Conservation (phyloP, 2,113 vertebrate species). For the Sigmodon hispidus region DNA sequence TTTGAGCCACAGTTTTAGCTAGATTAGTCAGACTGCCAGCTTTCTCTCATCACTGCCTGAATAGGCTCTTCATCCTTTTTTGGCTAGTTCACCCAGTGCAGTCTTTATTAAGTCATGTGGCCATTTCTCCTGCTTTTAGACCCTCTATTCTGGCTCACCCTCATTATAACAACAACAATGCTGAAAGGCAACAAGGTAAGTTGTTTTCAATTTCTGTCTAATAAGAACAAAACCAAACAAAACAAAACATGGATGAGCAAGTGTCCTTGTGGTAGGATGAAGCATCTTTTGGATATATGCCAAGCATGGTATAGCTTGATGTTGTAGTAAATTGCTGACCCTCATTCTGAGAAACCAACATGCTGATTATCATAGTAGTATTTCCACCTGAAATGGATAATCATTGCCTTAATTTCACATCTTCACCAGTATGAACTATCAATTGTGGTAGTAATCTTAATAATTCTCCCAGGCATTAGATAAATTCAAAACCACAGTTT, state of each 20-base stretch:
- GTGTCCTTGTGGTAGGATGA: neutral
- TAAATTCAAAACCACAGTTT: no score
- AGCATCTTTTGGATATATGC: neutral
- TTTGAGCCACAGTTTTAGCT: no score
- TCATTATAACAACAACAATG: no score
- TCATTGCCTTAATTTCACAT: neutral
- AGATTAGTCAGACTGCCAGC: no score
- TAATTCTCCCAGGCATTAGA: no score
- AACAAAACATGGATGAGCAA: neutral
- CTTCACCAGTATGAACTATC: neutral
- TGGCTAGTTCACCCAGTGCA: no score
- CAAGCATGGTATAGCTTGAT: neutral
- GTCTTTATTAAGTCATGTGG: no score
- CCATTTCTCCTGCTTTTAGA: no score
- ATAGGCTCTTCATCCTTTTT: no score
- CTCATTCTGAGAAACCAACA: neutral
- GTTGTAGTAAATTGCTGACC: neutral
- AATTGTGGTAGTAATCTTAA: neutral
- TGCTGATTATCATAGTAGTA: neutral
- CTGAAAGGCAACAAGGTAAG: neutral
- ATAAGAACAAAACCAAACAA: neutral
- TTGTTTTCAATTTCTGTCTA: neutral
- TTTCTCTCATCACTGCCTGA: no score
- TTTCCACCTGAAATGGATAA: no score
- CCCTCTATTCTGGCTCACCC: no score